Evolutionary conservation across 2,113 vertebrate genomes (phyloP).

Genomic region (Ochotona curzoniae): DNA sequence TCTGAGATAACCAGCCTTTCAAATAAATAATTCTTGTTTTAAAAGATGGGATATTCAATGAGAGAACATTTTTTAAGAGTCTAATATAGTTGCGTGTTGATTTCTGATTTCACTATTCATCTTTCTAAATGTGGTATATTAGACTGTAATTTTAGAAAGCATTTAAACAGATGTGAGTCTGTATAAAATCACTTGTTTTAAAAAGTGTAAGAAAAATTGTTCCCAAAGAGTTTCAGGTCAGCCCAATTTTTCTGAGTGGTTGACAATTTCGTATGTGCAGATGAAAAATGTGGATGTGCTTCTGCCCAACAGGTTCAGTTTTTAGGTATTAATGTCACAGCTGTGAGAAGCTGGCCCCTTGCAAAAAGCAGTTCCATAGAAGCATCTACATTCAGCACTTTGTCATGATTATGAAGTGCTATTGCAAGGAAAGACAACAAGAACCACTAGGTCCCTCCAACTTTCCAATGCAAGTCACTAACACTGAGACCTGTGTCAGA

Average conservation of each 20-base stretch:
- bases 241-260: slow-evolving; percentile 58
- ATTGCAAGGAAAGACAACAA: background rate
- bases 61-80: slow-evolving; percentile 43
- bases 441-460: background rate
- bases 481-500: background rate
- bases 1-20: too few relatives aligned
- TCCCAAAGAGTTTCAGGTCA: background rate
- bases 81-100: slow-evolving; percentile 26
- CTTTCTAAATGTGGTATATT: slow-evolving; percentile 57
- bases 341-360: background rate
- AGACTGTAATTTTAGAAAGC: slow-evolving; percentile 58
- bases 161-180: slow-evolving; percentile 59
- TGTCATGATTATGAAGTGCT: background rate
- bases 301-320: slow-evolving; percentile 10
- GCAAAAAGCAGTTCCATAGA: background rate
- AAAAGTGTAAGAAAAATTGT: slow-evolving; percentile 5
- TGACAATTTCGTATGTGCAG: background rate
- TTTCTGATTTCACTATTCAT: slow-evolving; percentile 56
- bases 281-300: background rate
- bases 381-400: slow-evolving; percentile 34
- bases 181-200: slow-evolving; percentile 58
- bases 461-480: background rate
- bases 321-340: background rate
- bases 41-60: background rate
- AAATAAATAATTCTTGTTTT: background rate